A percentile compares a stretch with the other conserved stretches of the same genome.
These are phyloP conservation scores for Bibio marci DNA, from an alignment of 2,888 invertebrate genomes.

Conservation along the genomic window DNA sequence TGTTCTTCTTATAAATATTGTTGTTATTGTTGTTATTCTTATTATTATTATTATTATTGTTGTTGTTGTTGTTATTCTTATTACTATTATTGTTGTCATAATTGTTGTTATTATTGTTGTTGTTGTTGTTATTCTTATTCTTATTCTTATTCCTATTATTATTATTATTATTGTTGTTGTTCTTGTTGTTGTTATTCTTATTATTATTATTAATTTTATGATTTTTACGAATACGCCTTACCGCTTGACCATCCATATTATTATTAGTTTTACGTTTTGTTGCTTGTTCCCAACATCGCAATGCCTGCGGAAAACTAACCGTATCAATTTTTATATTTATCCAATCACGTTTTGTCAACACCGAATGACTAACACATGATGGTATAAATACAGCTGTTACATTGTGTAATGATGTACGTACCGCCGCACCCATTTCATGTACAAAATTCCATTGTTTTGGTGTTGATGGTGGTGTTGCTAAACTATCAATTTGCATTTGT, in stretches of 20 bases:
- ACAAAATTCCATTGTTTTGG: conserved; percentile 89
- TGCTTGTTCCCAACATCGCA: conserved; percentile 73
- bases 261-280: conserved; percentile 19
- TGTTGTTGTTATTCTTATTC: too few species aligned
- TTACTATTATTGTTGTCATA: conserved; percentile 15
- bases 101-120: conserved; percentile 10
- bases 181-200: conserved; percentile 2
- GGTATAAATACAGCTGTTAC: conserved; percentile 86
- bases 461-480: conserved; percentile 73
- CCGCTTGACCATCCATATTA: conserved; percentile 3
- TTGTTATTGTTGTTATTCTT: conserved; percentile 8
- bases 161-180: conserved; percentile 8
- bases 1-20: conserved; percentile 7
- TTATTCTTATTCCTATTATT: too few species aligned
- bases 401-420: conserved; percentile 63
- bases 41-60: too few species aligned
- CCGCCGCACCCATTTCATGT: conserved; percentile 72
- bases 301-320: conserved; percentile 64
- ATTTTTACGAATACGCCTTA: conserved; percentile 1
- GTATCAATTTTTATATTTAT: conserved; percentile 68
- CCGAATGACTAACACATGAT: conserved; percentile 82
- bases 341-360: conserved; percentile 78
- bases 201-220: conserved; percentile 6
- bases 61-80: conserved; percentile 5
- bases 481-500: conserved; percentile 83